Evolutionary conservation across 30 jellyfish, hydroid and myxozoan species (phyloP), one percentile per base, ranked within the genome.

Genomic region (Phacellophora camtschatica): DNA sequence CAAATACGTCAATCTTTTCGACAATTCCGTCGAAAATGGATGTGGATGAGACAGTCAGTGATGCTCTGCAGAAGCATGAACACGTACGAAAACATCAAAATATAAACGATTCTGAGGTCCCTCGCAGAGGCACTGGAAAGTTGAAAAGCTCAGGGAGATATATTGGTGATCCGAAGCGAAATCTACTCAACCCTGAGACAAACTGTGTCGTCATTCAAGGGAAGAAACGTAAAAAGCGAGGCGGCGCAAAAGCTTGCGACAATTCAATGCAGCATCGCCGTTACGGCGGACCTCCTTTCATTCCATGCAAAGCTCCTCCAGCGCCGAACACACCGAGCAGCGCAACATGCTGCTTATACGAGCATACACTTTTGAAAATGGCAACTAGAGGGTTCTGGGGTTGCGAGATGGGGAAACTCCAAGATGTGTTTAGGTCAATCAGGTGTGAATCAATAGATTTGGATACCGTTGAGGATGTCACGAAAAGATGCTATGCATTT

Each of bases 371-470:
- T 19, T 36, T 93, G 57, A 86, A 86, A 62, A 93, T 93, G 99
- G 99, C 99, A 2, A 93, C 99, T 11, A 79, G 99, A 24, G 99
- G 99, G 18, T 93, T 93, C 63, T 93, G 99, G 99, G 95, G 99
- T 29, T 90, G 96, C 23, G 96, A 93, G 36, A 75, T 77, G 83
- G 99, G 99, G 4, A 84, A 85, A 33, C 67, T 93, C 22, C 96
- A 93, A 68, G 99, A 93, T 69, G 99, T 93, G 33, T 93, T 93
- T 50, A 89, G 99, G 4, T 75, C 95, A 9, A 87, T 88, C 0
- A 54, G 99, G 19, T 81, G 86, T 39, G 99, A 93, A 34, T 81
- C 88, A 2, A 72, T 92, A 31, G 99, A 93, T 42, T 85, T 69
- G 3, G 95, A 86, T 67, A 81, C 90, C 15, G 95, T 86, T 23